Evolutionary conservation across 2,113 vertebrate species (phyloP).

Genomic region (Otolemur garnettii): DNA sequence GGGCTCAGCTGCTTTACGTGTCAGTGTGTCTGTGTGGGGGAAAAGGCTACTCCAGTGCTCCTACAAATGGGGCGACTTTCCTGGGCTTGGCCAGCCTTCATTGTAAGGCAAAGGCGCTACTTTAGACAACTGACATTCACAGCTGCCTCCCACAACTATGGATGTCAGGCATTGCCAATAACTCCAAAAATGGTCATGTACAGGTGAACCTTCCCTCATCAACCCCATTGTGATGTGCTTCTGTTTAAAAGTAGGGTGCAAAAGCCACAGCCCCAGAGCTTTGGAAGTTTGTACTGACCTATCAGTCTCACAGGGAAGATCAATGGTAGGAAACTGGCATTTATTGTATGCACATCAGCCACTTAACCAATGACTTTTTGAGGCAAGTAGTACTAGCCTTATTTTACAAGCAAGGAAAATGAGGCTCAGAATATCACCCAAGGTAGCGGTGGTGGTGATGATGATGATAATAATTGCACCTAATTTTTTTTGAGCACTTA

Average conservation of each 20-base stretch:
- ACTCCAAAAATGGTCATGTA: fast-evolving
- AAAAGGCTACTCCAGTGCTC: neutral
- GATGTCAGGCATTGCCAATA: no score
- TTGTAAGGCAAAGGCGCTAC: neutral
- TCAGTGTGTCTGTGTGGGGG: neutral
- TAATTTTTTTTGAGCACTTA: neutral
- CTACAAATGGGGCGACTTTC: neutral
- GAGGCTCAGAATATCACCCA: neutral
- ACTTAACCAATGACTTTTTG: neutral
- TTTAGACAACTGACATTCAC: neutral
- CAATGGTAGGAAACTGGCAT: no score
- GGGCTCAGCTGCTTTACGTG: neutral
- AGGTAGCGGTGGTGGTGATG: neutral
- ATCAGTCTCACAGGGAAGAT: neutral
- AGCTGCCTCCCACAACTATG: neutral
- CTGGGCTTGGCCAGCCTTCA: neutral
- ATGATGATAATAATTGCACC: neutral
- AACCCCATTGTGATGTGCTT: no score
- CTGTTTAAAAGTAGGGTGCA: neutral
- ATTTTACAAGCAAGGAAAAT: neutral
- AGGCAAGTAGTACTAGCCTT: neutral
- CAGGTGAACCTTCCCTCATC: neutral
- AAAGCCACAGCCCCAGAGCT: neutral
- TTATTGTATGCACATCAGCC: no score
- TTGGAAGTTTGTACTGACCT: neutral